Base-by-base conservation (phyloP, 2,797 vertebrate species). In the Lycodopsis pacificus region DNA sequence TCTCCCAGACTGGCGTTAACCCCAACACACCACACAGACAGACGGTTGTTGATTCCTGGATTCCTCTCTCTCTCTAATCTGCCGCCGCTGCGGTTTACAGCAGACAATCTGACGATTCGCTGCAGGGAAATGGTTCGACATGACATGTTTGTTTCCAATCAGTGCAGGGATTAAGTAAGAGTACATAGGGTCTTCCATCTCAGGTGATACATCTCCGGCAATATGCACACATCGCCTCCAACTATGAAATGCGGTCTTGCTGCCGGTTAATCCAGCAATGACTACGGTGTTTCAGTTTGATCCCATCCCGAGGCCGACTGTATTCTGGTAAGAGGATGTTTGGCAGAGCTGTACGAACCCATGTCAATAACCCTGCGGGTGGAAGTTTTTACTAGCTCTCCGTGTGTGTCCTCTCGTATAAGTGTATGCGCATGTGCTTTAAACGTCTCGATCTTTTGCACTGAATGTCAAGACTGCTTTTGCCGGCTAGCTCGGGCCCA, bases 141-240 rank as follows among this genome's bases (percentile, higher is more conserved):
- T 90, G 80, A 86, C 88, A 86, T 91, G 88, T 92, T 93, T 91
- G 86, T 90, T 92, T 90, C 88, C 83, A 91, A 91, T 92, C 83
- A 87, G 76, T 44, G 69, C 49, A 6, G 70, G 88, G 86, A 91
- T 90, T 85, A 90, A 71, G 74, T 32, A 10, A 58, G 74, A 85
- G 86, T 86, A 93, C 90, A 86, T 77, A 84, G 59, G 67, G 13
- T 75, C 70, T 68, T 86, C 83, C 76, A 77, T 92, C 79, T 86
- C 87, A 91, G 91, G 92, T 93, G 87, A 88, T 89, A 36, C 77
- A 62, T 76, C 61, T 78, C 78, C 12, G 17, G 58, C 64, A 77
- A 68, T 58, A 69, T 44, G 61, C 73, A 56, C 38, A 67, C 44
- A 5, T 49, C 4, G 20, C 67, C 70, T 70, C 20, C 12, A 30